These are phyloP conservation scores for Drosophila equinoxialis DNA, from an alignment of 1,140 invertebrate genomes.

Conservation along the genomic window DNA sequence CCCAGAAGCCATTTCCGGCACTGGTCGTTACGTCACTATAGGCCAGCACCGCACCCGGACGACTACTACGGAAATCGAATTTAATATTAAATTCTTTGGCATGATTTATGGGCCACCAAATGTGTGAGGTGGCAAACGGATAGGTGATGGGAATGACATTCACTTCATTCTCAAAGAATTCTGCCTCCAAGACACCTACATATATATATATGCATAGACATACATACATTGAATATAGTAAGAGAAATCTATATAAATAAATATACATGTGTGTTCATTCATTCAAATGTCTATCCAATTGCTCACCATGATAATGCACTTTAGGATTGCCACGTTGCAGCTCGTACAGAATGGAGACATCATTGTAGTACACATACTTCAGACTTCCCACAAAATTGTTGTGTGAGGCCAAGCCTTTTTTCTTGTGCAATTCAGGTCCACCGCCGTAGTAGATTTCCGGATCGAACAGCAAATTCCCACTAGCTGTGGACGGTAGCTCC, in stretches of 20 bases:
- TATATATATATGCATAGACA: constrained; percentile 2
- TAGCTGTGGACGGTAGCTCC: constrained; percentile 87
- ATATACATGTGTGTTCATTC: constrained; percentile 29
- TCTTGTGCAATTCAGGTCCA: constrained; percentile 90
- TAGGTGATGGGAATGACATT: constrained; percentile 95
- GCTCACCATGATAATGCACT: constrained; percentile 89
- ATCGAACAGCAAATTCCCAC: constrained; percentile 93
- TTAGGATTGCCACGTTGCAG: constrained; percentile 91
- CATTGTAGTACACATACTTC: constrained; percentile 96
- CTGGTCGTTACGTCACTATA: constrained; percentile 90
- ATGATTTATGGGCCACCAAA: constrained; percentile 91
- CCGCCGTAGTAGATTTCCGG: constrained; percentile 96
- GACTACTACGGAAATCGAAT: constrained; percentile 95
- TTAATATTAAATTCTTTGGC: constrained; percentile 89
- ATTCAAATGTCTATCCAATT: constrained; percentile 46
- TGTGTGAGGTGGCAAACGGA: constrained; percentile 93
- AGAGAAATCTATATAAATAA: constrained; percentile 26
- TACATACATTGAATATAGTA: constrained; percentile 19
- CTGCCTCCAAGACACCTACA: constrained; percentile 89
- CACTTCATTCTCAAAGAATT: constrained; percentile 92
- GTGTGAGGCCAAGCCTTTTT: constrained; percentile 88
- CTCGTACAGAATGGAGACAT: constrained; percentile 94
- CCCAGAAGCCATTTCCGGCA: constrained; percentile 91
- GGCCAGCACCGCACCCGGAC: constrained; percentile 91
- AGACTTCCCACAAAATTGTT: constrained; percentile 93